These are phyloP conservation scores for Campylomormyrus tamandua DNA, from an alignment of 2,113 vertebrate genomes.

Conservation along the genomic window DNA sequence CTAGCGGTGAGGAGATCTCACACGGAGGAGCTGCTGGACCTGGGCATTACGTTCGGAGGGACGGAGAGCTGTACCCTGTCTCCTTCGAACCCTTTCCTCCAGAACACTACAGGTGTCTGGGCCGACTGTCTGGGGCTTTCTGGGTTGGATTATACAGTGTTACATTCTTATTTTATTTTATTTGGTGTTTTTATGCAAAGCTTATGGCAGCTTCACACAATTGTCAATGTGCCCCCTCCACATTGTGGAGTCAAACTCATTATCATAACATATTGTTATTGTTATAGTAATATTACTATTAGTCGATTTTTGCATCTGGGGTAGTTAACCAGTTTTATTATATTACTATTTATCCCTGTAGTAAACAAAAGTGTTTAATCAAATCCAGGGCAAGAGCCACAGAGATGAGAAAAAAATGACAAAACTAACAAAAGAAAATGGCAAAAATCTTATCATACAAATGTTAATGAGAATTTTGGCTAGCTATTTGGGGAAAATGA, in stretches of 20 bases:
- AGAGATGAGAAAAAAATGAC: neutral
- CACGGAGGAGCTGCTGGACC: conserved; percentile 50
- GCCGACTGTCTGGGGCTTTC: neutral
- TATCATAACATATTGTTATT: neutral
- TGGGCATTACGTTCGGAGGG: conserved; percentile 52
- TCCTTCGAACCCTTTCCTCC: conserved; percentile 40
- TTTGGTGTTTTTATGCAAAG: neutral
- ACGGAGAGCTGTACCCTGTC: conserved; percentile 6
- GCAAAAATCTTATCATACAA: neutral
- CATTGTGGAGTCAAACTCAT: neutral
- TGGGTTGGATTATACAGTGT: neutral
- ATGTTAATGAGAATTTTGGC: neutral
- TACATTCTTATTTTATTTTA: neutral
- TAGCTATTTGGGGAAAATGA: neutral
- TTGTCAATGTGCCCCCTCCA: neutral
- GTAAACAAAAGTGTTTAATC: neutral
- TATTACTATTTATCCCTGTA: neutral
- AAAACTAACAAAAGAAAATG: neutral
- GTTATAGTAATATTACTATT: neutral
- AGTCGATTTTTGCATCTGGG: neutral
- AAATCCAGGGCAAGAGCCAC: neutral
- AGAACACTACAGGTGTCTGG: conserved; percentile 38
- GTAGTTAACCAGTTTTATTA: neutral
- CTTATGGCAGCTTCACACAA: neutral
- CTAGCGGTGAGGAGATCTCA: conserved; percentile 41